Percentiles rank a stretch among this genome's conserved stretches.
phyloP scores from a whole-genome alignment of 2,797 vertebrate genomes.

The Ctenochaetus hawaiiensis region DNA sequence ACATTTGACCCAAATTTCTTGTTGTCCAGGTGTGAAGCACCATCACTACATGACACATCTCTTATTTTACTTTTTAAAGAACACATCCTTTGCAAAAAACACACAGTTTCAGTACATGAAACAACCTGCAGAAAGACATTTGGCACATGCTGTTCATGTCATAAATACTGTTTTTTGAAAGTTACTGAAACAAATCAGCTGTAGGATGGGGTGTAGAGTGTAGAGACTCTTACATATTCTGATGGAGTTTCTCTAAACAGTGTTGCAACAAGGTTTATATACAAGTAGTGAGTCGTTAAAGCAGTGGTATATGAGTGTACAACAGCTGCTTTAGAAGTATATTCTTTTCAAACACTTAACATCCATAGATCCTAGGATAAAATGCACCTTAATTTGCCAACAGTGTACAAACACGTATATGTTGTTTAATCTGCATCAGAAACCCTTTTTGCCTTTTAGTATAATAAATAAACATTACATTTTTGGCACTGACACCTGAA shows the following conservation, averaged over 20 bases:
- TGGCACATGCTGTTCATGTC: conserved; percentile 63
- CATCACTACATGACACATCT: conserved; percentile 40
- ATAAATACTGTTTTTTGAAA: conserved; percentile 36
- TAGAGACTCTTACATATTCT: conserved; percentile 24
- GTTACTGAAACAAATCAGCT: conserved; percentile 14
- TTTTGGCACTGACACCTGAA: conserved; percentile 57
- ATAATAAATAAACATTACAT: conserved; percentile 49
- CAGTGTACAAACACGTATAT: conserved; percentile 29
- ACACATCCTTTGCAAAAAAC: conserved; percentile 54
- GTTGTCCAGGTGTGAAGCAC: conserved; percentile 39
- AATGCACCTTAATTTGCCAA: conserved; percentile 28
- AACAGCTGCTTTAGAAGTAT: conserved; percentile 31
- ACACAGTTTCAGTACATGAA: conserved; percentile 46
- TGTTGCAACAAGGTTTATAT: conserved; percentile 35
- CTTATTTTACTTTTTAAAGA: conserved; percentile 27
- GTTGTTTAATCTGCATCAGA: conserved; percentile 29
- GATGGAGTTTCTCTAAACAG: conserved; percentile 11
- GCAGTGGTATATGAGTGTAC: conserved; percentile 16
- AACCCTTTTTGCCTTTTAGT: conserved; percentile 26
- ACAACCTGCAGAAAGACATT: conserved; percentile 44
- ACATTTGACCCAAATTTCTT: conserved; percentile 46
- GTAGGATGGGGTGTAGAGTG: conserved; percentile 1
- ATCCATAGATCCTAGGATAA: conserved; percentile 20
- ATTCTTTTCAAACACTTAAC: conserved; percentile 26
- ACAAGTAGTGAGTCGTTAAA: conserved; percentile 28